Base-by-base conservation (phyloP, 2,797 vertebrate genomes). In the Scarus forsteni region DNA sequence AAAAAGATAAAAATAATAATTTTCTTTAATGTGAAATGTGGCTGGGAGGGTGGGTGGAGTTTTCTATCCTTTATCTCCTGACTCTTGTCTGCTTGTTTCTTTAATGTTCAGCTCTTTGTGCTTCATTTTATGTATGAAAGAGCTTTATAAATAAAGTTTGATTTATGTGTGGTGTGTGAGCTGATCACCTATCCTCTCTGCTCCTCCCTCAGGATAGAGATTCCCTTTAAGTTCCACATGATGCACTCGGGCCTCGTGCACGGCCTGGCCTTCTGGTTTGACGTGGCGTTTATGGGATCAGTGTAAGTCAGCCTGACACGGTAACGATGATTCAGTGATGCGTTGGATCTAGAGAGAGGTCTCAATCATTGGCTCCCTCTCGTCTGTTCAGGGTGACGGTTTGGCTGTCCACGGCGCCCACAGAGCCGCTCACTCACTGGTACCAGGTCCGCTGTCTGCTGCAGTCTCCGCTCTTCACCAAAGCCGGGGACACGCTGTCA, bases 211-310 rank as follows among this genome's bases (percentile, higher is more conserved):
- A 98, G 97, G 94, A 97, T 99, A 96, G 97, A 99, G 94, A 99
- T 99, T 82, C 97, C 97, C 58, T 99, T 99, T 92, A 98, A 98
- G 79, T 99, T 99, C 93, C 97, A 98, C 92, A 98, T 99, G 97
- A 94, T 98, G 93, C 96, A 97, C 81, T 99, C 97, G 0, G 97
- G 97, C 54, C 93, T 99, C 88, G 97, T 99, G 48, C 97, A 99
- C 0, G 97, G 97, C 36, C 83, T 99, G 89, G 97, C 97, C 7
- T 99, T 99, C 93, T 99, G 97, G 97, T 99, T 99, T 57, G 97
- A 98, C 6, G 97, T 99, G 56, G 97, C 97, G 8, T 98, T 99
- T 73, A 96, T 99, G 40, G 97, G 97, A 87, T 97, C 97, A 88
- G 92, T 93, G 97, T 99, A 92, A 93, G 97, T 94, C 27, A 0